Evolutionary conservation across 1,140 invertebrate species (phyloP).

Genomic region (Euglossa dilemma): DNA sequence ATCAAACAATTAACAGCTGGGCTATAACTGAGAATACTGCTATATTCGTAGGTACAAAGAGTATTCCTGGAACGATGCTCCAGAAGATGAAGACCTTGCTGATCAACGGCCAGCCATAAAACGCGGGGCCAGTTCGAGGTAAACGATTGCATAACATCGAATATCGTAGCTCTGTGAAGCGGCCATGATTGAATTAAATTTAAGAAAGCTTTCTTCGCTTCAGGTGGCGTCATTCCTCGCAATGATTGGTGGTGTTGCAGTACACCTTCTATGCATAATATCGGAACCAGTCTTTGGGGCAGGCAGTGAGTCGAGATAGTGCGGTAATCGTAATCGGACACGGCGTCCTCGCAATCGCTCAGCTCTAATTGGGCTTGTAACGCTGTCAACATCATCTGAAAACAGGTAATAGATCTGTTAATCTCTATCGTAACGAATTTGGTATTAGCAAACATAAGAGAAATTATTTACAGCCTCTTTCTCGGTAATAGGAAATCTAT

Average conservation of each 20-base stretch:
- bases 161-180: conserved; percentile 95
- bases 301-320: conserved; percentile 91
- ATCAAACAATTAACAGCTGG: conserved; percentile 94
- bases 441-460: background rate
- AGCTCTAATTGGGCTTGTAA: conserved; percentile 96
- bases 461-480: conserved; percentile 92
- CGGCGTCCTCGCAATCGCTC: conserved; percentile 89
- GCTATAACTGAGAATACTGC: conserved; percentile 92
- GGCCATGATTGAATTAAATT: conserved; percentile 97
- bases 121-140: conserved; percentile 96
- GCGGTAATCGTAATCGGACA: conserved; percentile 86
- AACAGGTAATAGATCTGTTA: background rate
- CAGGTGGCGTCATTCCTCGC: conserved; percentile 91
- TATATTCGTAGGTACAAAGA: conserved; percentile 94
- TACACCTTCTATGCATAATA: conserved; percentile 90
- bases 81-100: conserved; percentile 95
- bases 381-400: conserved; percentile 95
- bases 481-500: conserved; percentile 94
- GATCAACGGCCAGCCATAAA: conserved; percentile 96
- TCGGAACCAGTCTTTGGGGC: conserved; percentile 89
- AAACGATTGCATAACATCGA: conserved; percentile 98
- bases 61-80: conserved; percentile 94
- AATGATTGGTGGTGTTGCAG: conserved; percentile 94
- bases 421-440: background rate
- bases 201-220: conserved; percentile 96